A percentile compares a stretch with the other conserved stretches of the same genome.
Conservation (phyloP, 2,113 vertebrate genomes). For the Pterophyllum scalare region DNA sequence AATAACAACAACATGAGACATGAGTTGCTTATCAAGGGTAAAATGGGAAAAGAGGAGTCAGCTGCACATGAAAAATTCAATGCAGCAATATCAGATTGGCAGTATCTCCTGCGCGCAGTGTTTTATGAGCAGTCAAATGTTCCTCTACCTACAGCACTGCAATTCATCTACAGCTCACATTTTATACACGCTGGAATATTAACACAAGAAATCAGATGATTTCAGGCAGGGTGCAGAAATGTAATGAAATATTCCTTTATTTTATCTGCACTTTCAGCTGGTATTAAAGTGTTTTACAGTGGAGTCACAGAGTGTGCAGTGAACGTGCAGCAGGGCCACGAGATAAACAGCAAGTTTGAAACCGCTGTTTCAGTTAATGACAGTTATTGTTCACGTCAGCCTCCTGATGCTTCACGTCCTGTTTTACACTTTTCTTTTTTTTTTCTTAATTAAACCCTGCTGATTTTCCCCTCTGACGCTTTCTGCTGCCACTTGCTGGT, state of each 20-base stretch:
- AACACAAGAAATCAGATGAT: not conserved
- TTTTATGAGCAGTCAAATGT: not conserved
- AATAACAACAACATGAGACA: conserved; percentile 61
- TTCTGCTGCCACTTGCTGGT: too few species aligned
- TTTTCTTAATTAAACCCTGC: not conserved
- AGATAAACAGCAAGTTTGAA: not conserved
- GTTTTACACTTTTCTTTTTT: not conserved
- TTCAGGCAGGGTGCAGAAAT: not conserved
- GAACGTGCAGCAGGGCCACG: not conserved
- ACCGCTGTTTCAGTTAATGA: not conserved
- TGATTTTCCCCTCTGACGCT: not conserved
- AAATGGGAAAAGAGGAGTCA: conserved; percentile 14
- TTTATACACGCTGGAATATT: not conserved
- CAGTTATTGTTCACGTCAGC: not conserved
- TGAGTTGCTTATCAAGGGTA: conserved; percentile 35
- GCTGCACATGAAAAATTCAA: conserved; percentile 3
- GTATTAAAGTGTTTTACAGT: not conserved
- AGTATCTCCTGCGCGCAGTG: not conserved
- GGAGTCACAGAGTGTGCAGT: not conserved
- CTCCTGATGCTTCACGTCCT: not conserved
- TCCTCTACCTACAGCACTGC: not conserved
- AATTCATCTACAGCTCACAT: not conserved
- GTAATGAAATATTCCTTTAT: not conserved
- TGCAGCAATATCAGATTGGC: not conserved
- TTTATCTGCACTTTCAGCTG: rapidly evolving